Conservation (phyloP, 1,140 invertebrate species). For the Bombus breviceps region DNA sequence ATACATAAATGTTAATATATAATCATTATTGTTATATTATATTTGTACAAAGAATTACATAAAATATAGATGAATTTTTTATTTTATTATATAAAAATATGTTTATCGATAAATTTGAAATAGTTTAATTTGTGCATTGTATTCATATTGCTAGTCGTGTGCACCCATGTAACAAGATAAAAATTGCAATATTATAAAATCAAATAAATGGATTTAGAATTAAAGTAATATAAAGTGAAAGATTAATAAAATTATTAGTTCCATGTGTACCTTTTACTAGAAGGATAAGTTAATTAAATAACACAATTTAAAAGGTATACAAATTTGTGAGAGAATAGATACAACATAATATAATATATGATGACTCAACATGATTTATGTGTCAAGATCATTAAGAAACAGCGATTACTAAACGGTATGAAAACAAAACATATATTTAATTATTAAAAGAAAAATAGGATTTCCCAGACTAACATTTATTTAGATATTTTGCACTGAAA, state of each 20-base stretch:
- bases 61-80: background rate
- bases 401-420: no score
- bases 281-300: background rate
- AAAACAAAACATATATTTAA: background rate
- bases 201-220: background rate
- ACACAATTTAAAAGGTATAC: background rate
- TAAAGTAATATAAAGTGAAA: background rate
- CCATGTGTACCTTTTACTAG: background rate
- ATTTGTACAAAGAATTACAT: background rate
- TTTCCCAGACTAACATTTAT: background rate
- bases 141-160: background rate
- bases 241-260: background rate
- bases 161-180: background rate
- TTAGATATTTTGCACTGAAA: background rate
- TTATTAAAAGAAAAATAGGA: background rate
- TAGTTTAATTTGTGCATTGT: background rate
- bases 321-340: slow-evolving; percentile 5
- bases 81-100: background rate
- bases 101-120: background rate
- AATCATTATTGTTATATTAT: background rate
- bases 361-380: slow-evolving; percentile 32
- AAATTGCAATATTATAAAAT: background rate
- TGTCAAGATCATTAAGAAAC: background rate
- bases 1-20: background rate
- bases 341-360: background rate